Evolutionary conservation across 2,797 vertebrate genomes (phyloP), one percentile per base, ranked within the genome.

Genomic region (Anomalospiza imberbis): DNA sequence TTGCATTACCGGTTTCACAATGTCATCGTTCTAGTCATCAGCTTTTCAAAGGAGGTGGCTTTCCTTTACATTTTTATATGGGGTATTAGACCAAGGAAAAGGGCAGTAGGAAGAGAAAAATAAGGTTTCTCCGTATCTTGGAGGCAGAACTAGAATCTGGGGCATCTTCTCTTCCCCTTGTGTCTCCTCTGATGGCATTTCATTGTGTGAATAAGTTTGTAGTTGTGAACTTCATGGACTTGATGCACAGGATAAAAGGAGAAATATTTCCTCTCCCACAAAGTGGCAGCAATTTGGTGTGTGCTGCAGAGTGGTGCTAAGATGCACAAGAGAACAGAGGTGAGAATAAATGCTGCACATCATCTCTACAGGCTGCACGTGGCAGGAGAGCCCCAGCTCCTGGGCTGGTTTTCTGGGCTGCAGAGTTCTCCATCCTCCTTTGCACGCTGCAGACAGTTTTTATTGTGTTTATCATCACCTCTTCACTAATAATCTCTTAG

Each of bases 1-100:
- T 96, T 80, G 92, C 72, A 95, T 97, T 96, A 97, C 93, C 91
- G 62, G 50, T 96, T 97, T 96, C 93, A 94, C 85, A 92, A 92
- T 88, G 89, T 89, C 80, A 78, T 70, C n/a, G 34, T 73, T 88
- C 58, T 34, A 63, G 68, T 61, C 0, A 0, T 85, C 74, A 88
- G 85, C 22, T 19, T 66, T 54, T 78, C 47, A 47, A 47, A 89
- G 36, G 54, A 10, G 0, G 54, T 54, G 50, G 25, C 32, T 88
- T 91, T 62, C 77, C 31, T 75, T 77, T 71, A 40, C 8, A 2
- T 62, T 12, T 48, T 68, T 72, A 6, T 45, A 13, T 4, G 2
- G 50, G 13, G 28, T 40, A 36, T 54, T n/a, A 75, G 72, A 51
- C 6, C 20, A 54, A 91, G 50, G 21, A 57, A 58, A 57, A 61